Conservation (phyloP, 2,797 vertebrate genomes). For the Pseudotriccus pelzelni region DNA sequence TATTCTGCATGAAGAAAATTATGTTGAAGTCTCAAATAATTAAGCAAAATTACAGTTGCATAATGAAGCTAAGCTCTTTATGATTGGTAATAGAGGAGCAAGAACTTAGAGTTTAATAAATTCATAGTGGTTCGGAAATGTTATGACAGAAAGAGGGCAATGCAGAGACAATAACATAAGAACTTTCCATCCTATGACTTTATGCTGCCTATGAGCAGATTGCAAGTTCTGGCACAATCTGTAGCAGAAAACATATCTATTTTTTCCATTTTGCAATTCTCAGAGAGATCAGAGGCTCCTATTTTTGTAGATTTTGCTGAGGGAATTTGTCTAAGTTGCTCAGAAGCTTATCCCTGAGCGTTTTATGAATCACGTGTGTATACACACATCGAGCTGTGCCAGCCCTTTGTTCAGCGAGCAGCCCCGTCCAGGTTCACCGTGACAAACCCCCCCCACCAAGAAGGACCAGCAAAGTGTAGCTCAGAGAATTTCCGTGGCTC, state of each 20-base stretch:
- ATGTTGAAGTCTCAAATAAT: constrained; percentile 28
- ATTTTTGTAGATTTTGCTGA: not conserved
- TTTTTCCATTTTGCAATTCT: constrained; percentile 24
- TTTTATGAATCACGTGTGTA: fast-evolving
- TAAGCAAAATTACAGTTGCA: not conserved
- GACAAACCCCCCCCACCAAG: not conserved
- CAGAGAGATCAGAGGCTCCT: not conserved
- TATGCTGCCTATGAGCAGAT: constrained; percentile 16
- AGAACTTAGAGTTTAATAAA: constrained; percentile 30
- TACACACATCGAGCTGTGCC: not conserved
- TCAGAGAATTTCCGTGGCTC: not conserved
- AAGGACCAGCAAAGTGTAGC: not conserved
- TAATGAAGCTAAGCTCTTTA: constrained; percentile 45
- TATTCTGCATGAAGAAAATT: constrained; percentile 30
- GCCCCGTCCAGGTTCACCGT: not conserved
- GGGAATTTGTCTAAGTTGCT: not conserved
- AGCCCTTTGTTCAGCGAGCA: not conserved
- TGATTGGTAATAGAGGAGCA: constrained; percentile 1
- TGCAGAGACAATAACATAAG: constrained; percentile 31
- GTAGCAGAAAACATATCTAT: not conserved
- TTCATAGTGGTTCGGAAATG: not conserved
- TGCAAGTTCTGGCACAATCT: constrained; percentile 31
- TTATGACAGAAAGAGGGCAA: constrained; percentile 65
- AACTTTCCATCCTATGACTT: constrained; percentile 29
- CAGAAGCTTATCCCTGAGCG: not conserved